These are phyloP conservation scores for Phymastichus coffea DNA, from an alignment of 1,140 invertebrate genomes.

Conservation along the genomic window DNA sequence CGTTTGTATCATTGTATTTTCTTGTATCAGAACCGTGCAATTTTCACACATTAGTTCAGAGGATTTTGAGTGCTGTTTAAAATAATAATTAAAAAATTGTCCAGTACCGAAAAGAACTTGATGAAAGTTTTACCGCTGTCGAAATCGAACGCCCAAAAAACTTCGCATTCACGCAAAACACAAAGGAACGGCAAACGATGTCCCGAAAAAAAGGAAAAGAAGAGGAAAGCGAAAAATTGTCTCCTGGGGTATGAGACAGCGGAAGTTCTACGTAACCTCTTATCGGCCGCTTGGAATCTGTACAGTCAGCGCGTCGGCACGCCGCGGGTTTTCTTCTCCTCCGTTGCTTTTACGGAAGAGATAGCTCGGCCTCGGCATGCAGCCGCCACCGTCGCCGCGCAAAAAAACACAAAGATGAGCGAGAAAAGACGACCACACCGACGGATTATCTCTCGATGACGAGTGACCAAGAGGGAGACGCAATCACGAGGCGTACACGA, in stretches of 20 bases:
- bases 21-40: too few relatives aligned
- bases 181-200: too few relatives aligned
- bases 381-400: neutral
- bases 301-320: slow-evolving; percentile 7
- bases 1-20: too few relatives aligned
- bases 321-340: neutral
- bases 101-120: too few relatives aligned
- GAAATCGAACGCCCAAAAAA: too few relatives aligned
- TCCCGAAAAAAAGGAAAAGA: neutral
- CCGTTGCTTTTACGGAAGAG: neutral
- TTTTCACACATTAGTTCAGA: too few relatives aligned
- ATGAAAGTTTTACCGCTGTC: too few relatives aligned
- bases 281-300: slow-evolving; percentile 18
- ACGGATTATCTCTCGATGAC: neutral
- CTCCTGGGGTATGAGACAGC: neutral
- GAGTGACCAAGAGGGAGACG: too few relatives aligned
- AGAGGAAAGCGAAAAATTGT: neutral
- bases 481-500: too few relatives aligned
- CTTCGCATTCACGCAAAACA: too few relatives aligned
- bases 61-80: too few relatives aligned
- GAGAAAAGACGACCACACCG: slow-evolving; percentile 2
- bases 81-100: too few relatives aligned
- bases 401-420: neutral
- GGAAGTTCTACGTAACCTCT: neutral
- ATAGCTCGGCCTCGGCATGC: neutral